These are phyloP conservation scores for Taenaris catops DNA, from an alignment of 2,888 invertebrate genomes.

Conservation along the genomic window DNA sequence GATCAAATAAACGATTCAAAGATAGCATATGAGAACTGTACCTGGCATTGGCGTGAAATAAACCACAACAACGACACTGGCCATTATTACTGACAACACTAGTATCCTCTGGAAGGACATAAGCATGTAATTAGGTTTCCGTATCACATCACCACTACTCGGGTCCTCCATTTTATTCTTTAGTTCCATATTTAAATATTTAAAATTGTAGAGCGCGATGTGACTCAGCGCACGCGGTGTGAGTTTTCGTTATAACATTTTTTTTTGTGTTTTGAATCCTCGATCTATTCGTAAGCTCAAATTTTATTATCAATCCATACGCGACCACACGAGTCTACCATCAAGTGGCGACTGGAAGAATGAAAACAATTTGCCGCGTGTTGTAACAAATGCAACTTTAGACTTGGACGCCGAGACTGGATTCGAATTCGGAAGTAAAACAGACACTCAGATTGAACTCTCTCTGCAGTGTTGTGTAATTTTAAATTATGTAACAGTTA, in stretches of 20 bases:
- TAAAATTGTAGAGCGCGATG: constrained; percentile 3
- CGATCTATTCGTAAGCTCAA: constrained; percentile 15
- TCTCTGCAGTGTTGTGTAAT: constrained; percentile 55
- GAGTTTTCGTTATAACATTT: constrained; percentile 27
- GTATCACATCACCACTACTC: constrained; percentile 36
- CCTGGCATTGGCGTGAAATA: constrained; percentile 87
- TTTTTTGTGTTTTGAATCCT: constrained; percentile 22
- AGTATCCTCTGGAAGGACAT: constrained; percentile 83
- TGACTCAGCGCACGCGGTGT: constrained; percentile 3
- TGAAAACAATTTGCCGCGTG: constrained; percentile 27
- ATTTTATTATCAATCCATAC: constrained; percentile 28
- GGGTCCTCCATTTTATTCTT: constrained; percentile 45
- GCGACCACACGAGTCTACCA: constrained; percentile 64
- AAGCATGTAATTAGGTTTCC: constrained; percentile 75
- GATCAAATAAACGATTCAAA: too few relatives aligned
- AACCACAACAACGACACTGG: constrained; percentile 84
- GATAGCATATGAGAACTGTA: constrained; percentile 35
- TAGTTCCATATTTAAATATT: constrained; percentile 40
- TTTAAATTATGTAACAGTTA: constrained; percentile 42
- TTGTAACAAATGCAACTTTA: constrained; percentile 33
- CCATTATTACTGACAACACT: constrained; percentile 82
- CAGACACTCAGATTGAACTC: constrained; percentile 40
- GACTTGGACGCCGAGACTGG: constrained; percentile 27
- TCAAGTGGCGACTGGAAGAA: constrained; percentile 56
- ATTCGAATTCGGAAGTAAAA: constrained; percentile 62